Base-by-base conservation (phyloP, 64 coral and sea anemone genomes). In the Montipora cactus region DNA sequence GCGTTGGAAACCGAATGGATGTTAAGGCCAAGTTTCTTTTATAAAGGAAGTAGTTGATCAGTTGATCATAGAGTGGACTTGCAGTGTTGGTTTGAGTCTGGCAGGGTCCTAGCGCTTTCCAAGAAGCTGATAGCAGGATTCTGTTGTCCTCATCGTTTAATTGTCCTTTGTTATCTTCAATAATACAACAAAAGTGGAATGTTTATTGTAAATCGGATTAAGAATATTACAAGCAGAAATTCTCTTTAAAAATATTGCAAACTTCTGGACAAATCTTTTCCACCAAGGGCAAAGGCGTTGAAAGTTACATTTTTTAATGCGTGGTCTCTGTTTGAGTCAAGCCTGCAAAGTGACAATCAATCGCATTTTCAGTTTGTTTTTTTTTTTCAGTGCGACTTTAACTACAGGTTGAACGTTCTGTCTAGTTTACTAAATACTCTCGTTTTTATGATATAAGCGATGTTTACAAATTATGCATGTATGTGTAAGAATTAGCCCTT, bases 101-200 rank as follows among this genome's bases (percentile, higher is more conserved):
- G 37, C 53, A 11, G 11, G 7, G 6, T 57, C 53, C 53, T 1
- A 57, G 53, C 6, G 11, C 53, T 57, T 57, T 57, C 53, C 53
- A 57, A 57, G 53, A 11, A 6, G 11, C 0, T 68, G 64, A 12
- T 13, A 5, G 12, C 16, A 16, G 7, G 5, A n/a, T 71, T 71
- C 4, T 71, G 4, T 71, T 21, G 68, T 71, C 68, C 21, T 71
- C 68, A 21, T 19, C 20, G 68, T 2, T 23, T 7, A 71, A 22
- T 22, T 82, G 14, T 67, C 59, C 58, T 14, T 6, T 45, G 11
- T 67, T 68, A 68, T 84, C 28, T 84, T 67, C 8, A 15, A 28
- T 15, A 86, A 86, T 86, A 21, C 19, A 50, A 16, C 47, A 71
- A 86, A 64, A 86, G 82, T 86, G 82, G 82, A 86, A 16, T 86